Evolutionary conservation across 92 coral and sea anemone genomes (phyloP).

Genomic region (Parazoanthus swiftii): DNA sequence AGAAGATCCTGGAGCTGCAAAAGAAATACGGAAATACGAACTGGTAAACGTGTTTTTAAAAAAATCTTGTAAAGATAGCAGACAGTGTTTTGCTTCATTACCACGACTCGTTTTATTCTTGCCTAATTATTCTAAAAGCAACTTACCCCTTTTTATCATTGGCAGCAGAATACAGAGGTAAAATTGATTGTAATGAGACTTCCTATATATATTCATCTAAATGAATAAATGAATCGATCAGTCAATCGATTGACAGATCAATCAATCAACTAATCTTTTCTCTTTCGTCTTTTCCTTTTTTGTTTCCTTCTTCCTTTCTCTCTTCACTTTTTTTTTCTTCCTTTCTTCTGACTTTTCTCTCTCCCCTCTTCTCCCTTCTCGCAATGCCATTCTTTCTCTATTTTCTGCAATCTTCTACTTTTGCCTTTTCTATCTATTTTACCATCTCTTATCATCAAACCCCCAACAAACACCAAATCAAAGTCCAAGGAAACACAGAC

Average conservation of each 20-base stretch:
- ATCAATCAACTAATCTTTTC: too few relatives aligned
- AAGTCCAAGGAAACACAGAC: too few relatives aligned
- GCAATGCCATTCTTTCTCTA: background rate
- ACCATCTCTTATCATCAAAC: background rate
- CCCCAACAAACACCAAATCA: background rate
- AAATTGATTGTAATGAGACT: background rate
- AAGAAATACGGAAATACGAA: background rate
- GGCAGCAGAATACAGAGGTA: too few relatives aligned
- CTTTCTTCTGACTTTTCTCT: background rate
- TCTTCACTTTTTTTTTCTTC: too few relatives aligned
- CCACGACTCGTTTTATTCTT: background rate
- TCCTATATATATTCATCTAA: background rate
- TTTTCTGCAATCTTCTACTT: background rate
- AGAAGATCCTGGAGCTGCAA: slow-evolving; percentile 1
- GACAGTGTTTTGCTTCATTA: background rate
- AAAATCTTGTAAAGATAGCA: background rate
- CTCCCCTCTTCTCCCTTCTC: background rate
- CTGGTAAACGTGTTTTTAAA: background rate
- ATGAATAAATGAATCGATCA: too few relatives aligned
- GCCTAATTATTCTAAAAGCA: background rate
- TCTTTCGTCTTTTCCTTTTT: too few relatives aligned
- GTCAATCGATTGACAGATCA: too few relatives aligned
- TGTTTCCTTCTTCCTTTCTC: too few relatives aligned
- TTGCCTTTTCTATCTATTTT: background rate
- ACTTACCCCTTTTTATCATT: background rate